Conservation (phyloP, 2,113 vertebrate species). For the Perognathus longimembris region DNA sequence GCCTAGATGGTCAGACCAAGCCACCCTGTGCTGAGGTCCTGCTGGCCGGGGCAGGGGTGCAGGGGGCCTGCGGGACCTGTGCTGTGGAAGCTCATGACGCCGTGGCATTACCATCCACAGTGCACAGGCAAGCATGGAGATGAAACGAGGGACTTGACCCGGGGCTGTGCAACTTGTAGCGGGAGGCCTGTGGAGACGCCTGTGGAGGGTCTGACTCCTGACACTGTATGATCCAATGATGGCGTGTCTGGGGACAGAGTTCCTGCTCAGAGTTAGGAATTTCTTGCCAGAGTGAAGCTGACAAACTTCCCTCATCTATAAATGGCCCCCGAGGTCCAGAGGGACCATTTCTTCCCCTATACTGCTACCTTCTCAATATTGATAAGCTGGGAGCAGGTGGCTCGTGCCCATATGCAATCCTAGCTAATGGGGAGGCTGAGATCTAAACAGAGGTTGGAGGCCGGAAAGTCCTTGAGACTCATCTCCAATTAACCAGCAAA, state of each 20-base stretch:
- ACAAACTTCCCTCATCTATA: no score
- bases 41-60: background rate
- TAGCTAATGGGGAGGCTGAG: no score
- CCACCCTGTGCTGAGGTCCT: no score
- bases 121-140: background rate
- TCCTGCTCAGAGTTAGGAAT: background rate
- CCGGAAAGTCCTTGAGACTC: no score
- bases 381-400: no score
- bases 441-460: no score
- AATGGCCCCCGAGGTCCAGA: no score
- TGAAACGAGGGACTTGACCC: background rate
- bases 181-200: background rate
- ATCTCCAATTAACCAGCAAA: no score
- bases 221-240: background rate
- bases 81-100: background rate
- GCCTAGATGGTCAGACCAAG: background rate
- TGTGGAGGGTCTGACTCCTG: background rate
- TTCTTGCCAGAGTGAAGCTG: background rate
- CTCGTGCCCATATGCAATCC: no score
- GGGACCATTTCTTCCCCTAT: background rate
- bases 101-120: background rate
- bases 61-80: background rate
- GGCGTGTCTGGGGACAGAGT: background rate
- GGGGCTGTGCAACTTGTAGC: background rate
- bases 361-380: no score